Evolutionary conservation across 2,888 invertebrate species (phyloP).

Genomic region (Carabus problematicus): DNA sequence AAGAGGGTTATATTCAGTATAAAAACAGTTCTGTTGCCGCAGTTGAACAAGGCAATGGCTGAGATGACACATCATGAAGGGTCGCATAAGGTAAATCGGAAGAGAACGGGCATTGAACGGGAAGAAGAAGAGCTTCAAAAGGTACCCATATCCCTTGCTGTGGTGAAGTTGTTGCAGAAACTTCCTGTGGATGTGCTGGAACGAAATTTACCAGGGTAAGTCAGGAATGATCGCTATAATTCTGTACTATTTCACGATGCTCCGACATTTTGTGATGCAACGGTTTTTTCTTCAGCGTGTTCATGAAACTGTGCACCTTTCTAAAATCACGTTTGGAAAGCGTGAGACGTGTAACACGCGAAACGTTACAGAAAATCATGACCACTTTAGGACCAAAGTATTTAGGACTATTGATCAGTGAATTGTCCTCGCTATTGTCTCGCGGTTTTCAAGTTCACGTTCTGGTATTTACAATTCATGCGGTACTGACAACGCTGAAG

Average conservation of each 20-base stretch:
- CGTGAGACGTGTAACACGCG: conserved; percentile 83
- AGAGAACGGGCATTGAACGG: conserved; percentile 70
- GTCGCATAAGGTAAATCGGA: conserved; percentile 80
- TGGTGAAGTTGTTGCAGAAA: conserved; percentile 89
- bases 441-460: conserved; percentile 96
- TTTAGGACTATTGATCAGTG: conserved; percentile 77
- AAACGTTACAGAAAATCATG: conserved; percentile 93
- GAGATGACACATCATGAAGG: conserved; percentile 75
- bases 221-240: conserved; percentile 44
- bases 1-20: conserved; percentile 77
- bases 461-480: conserved; percentile 85
- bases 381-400: conserved; percentile 82
- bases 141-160: conserved; percentile 91
- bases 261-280: conserved; percentile 16
- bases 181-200: conserved; percentile 80
- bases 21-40: conserved; percentile 76
- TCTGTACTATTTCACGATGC: conserved; percentile 5
- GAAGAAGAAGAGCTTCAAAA: conserved; percentile 90
- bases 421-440: conserved; percentile 80
- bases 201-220: conserved; percentile 81
- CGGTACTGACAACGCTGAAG: conserved; percentile 77
- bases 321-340: conserved; percentile 88
- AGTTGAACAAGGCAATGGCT: conserved; percentile 75
- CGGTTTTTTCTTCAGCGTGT: conserved; percentile 66
- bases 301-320: conserved; percentile 89